Evolutionary conservation across 2,797 vertebrate species (phyloP), one percentile per base, ranked within the genome.

Genomic region (Luscinia luscinia): DNA sequence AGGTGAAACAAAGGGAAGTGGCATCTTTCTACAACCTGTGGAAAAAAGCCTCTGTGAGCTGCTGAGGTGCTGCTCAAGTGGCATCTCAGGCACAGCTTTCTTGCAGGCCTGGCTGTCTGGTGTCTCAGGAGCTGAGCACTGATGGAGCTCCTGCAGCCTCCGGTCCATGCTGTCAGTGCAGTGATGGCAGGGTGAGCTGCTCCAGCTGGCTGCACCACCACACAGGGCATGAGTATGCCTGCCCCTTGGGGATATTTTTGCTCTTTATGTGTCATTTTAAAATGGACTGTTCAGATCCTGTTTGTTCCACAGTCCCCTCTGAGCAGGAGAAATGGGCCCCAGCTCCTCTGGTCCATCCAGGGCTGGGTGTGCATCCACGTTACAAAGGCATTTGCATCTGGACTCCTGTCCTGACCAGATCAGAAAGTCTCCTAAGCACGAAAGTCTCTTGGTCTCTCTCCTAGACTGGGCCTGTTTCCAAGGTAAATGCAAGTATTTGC

Each of bases 401-500:
- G 30, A 51, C 49, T 36, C 78, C 34, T 2, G 2, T 43, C 0
- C 0, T 68, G 76, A 75, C 55, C 64, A 64, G 51, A 72, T 70
- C 21, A 78, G 75, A 21, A 64, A 30, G 51, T 75, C 64, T 68
- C 58, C 49, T 58, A 86, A 80, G 68, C 59, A 38, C 0, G 0
- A 3, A 81, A 57, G 36, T 38, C 54, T 66, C 59, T 46, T 9
- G 22, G 74, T 74, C 28, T 86, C 45, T 57, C 61, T 88, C 86
- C 58, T 24, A 48, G 66, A 21, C 40, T 84, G 79, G 89, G 85
- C 72, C 36, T 51, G 7, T 78, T 83, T 93, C 95, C 85, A 94
- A 91, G 66, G 51, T 41, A 87, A 94, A 87, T 51, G 40, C 52
- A 51, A 45, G 48, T 24, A 38, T 67, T 61, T 70, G 51, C 64